These are phyloP conservation scores for Helarctos malayanus DNA, from an alignment of 2,797 vertebrate species.

Conservation along the genomic window DNA sequence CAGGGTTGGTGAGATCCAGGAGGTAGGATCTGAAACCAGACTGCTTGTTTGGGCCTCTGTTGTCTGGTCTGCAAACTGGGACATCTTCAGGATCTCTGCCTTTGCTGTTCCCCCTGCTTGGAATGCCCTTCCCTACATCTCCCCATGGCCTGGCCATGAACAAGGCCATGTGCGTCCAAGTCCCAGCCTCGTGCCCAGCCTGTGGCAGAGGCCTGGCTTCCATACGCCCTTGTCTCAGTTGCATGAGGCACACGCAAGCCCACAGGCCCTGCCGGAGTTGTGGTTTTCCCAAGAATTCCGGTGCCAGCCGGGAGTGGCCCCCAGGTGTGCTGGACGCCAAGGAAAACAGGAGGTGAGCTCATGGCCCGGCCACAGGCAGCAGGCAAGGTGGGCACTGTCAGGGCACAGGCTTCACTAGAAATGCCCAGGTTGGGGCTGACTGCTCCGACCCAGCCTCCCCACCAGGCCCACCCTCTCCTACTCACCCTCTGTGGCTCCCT, in stretches of 20 bases:
- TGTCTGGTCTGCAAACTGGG: background rate
- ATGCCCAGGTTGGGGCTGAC: background rate
- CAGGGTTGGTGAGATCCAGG: background rate
- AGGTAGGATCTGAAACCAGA: background rate
- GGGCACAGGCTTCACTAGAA: background rate
- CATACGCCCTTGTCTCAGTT: background rate
- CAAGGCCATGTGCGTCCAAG: background rate
- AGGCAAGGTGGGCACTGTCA: background rate
- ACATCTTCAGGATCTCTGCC: background rate
- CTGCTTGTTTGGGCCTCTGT: background rate
- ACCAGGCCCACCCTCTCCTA: background rate
- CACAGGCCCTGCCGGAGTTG: background rate
- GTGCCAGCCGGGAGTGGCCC: background rate
- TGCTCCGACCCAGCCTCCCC: background rate
- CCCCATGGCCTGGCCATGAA: background rate
- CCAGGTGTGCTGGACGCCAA: constrained; percentile 56
- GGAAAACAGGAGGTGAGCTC: constrained; percentile 82
- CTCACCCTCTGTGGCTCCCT: background rate
- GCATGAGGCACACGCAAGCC: background rate
- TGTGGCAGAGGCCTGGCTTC: constrained; percentile 12
- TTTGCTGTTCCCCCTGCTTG: background rate
- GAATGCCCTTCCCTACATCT: background rate
- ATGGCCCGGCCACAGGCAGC: background rate
- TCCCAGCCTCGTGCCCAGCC: background rate
- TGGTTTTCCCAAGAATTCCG: constrained; percentile 73